Base-by-base conservation (phyloP, 2,113 vertebrate genomes). In the Microcebus jonahi region DNA sequence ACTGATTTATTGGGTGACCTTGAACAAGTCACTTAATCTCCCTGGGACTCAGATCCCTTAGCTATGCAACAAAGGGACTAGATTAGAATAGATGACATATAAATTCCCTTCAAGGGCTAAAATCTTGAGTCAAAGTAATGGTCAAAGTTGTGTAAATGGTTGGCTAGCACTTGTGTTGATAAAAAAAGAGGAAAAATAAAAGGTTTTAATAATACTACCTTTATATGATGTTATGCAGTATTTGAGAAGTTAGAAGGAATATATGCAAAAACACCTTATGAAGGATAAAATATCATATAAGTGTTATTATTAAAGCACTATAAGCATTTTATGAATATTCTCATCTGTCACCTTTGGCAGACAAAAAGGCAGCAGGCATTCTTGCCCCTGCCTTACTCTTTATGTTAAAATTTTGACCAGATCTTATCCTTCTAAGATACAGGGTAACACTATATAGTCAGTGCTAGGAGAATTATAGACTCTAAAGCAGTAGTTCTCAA, bases 201-300 rank as follows among this genome's bases (percentile, higher is more conserved):
- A 57, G 13, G 20, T 82, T 87, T 90, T 81, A 80, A 61, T 93
- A 77, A 88, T 83, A 77, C 6, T 57, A 84, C 71, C 65, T 95
- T 59, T 85, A 89, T 70, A 76, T 61, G 21, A 45, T 79, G 14
- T 73, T 79, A 73, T 75, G 55, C 77, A 29, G 21, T 68, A 13
- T 92, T 50, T 82, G 17, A 89, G 61, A 95, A 94, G 27, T 94
- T 97, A 91, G 45, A 90, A 88, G 39, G 50, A 89, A 94, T 85
- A 84, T 29, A 85, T 88, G 63, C 48, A 67, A 67, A 86, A 91
- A 9, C 15, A 75, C 91, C 25, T 77, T 75, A 36, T 87, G 17
- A 92, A 53, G 68, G 65, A 79, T 84, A 91, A 79, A 73, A 61
- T 94, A 45, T 20, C 50, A 76, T 77, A 18, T 27, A 39, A 42